Base-by-base conservation (phyloP, 2,113 vertebrate genomes). In the Saimiri boliviensis region DNA sequence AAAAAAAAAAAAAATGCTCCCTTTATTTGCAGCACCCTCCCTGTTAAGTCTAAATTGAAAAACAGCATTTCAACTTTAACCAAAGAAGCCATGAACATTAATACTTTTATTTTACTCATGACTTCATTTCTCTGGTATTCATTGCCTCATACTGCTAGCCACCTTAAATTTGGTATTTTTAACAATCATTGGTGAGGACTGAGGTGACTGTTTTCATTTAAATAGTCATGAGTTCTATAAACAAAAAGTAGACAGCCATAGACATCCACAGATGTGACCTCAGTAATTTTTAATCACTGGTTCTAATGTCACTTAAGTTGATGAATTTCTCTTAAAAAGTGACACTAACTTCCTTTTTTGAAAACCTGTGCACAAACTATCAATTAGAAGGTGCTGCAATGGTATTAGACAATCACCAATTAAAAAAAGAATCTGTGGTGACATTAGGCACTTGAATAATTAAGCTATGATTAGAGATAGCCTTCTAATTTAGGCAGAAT, bases 341-440 rank as follows among this genome's bases (percentile, higher is more conserved):
- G 37, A 79, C 54, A 49, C 37, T 30, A 82, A 66, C 70, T 83
- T 87, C 49, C 92, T 76, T 94, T 95, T 42, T 91, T 88, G 40
- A 68, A 93, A 23, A 42, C 52, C 17, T 79, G 52, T 56, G 30
- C 52, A 89, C 42, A 90, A 91, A 74, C 42, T n/a, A 52, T 52
- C 35, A 20, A 16, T 40, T 14, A 82, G 52, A 74, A 93, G 82
- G 35, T 77, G 73, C 37, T 91, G 20, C 23, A 45, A 79, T 9
- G 37, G 37, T 47, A 92, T 63, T 49, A 93, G 85, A 82, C 90
- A 93, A 80, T 94, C 37, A 94, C 5, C 35, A 86, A 89, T 90
- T 45, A 85, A 73, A 82, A 79, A 85, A 54, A 76, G 13, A 68
- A n/a, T 3, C 32, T 47, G 9, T 91, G 54, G 54, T 84, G 70